Evolutionary conservation across 2,113 vertebrate genomes (phyloP).

Genomic region (Cyanocitta stelleri): DNA sequence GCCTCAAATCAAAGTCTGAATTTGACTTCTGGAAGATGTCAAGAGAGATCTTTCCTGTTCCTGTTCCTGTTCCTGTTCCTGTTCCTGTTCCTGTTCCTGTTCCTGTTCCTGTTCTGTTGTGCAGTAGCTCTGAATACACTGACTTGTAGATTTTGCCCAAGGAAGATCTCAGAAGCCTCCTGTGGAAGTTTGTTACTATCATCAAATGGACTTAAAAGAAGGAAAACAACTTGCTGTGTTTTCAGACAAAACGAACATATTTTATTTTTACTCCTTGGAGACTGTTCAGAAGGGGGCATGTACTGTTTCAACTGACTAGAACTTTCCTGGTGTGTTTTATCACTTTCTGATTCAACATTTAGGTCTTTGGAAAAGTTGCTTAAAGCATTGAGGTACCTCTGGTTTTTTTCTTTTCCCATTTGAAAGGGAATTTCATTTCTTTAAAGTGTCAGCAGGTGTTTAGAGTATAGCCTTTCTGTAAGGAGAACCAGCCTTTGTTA

Average conservation of each 20-base stretch:
- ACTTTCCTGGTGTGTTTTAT: neutral
- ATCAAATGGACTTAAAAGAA: neutral
- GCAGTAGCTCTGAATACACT: neutral
- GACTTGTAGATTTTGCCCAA: neutral
- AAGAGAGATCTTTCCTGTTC: neutral
- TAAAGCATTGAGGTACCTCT: neutral
- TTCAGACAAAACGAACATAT: neutral
- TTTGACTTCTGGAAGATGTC: neutral
- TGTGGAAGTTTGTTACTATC: neutral
- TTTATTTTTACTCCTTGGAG: constrained; percentile 2
- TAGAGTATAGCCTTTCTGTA: neutral
- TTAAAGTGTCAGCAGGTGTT: constrained; percentile 1
- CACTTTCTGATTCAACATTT: constrained; percentile 14
- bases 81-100: too few species aligned
- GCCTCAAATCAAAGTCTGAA: neutral
- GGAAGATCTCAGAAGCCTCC: neutral
- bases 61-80: too few species aligned
- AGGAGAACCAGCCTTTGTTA: neutral
- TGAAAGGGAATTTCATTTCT: neutral
- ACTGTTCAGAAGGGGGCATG: neutral
- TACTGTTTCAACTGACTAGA: neutral
- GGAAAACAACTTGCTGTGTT: neutral
- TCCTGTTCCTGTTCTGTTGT: neutral
- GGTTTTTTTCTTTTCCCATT: neutral
- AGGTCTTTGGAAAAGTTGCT: constrained; percentile 5